These are phyloP conservation scores for Carabus problematicus DNA, from an alignment of 2,888 invertebrate species.

Conservation along the genomic window DNA sequence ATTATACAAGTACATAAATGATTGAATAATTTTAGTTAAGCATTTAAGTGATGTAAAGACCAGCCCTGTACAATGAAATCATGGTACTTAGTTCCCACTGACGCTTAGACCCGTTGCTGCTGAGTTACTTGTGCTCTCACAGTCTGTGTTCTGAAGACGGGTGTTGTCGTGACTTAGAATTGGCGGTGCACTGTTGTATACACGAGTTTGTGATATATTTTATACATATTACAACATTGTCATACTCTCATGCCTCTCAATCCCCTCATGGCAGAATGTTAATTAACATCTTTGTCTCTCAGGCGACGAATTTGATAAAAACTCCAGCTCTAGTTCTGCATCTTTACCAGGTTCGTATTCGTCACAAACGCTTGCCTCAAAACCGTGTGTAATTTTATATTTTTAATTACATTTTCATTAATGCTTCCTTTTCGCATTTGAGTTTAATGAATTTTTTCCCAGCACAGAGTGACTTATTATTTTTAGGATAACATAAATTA, in stretches of 20 bases:
- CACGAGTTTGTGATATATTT: slow-evolving; percentile 18
- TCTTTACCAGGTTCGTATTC: slow-evolving; percentile 71
- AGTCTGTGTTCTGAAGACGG: slow-evolving; percentile 41
- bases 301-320: slow-evolving; percentile 73
- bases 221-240: slow-evolving; percentile 15
- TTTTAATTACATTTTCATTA: too few relatives aligned
- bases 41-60: background rate
- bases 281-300: slow-evolving; percentile 55
- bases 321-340: slow-evolving; percentile 73
- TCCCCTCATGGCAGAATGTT: slow-evolving; percentile 45
- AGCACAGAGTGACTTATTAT: too few relatives aligned
- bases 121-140: slow-evolving; percentile 35
- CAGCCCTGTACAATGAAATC: slow-evolving; percentile 20
- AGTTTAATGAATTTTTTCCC: too few relatives aligned
- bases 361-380: slow-evolving; percentile 10
- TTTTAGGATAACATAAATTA: background rate
- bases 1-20: background rate
- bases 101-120: slow-evolving; percentile 38
- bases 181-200: slow-evolving; percentile 38
- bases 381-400: too few relatives aligned
- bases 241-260: slow-evolving; percentile 25
- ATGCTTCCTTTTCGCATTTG: too few relatives aligned
- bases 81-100: slow-evolving; percentile 37
- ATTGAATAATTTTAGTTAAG: too few relatives aligned
- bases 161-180: slow-evolving; percentile 31